These are phyloP conservation scores for Epistrophe grossulariae DNA, from an alignment of 2,888 invertebrate genomes.

Conservation along the genomic window DNA sequence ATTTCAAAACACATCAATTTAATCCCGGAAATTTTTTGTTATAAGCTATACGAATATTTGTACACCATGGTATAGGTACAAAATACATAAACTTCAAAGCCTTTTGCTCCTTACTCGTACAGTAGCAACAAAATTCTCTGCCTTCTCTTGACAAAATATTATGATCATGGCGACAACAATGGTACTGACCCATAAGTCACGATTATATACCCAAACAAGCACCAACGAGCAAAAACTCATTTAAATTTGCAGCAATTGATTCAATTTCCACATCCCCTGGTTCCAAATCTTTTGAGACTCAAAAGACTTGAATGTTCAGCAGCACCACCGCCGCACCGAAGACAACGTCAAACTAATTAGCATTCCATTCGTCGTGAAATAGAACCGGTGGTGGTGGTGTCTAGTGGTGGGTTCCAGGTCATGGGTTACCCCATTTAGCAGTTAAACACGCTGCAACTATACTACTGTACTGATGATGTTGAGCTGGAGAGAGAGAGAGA, in stretches of 20 bases:
- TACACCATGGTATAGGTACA: background rate
- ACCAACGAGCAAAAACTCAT: slow-evolving; percentile 60
- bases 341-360: slow-evolving; percentile 74
- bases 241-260: slow-evolving; percentile 71
- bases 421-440: slow-evolving; percentile 74
- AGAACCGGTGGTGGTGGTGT: slow-evolving; percentile 4
- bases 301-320: slow-evolving; percentile 46
- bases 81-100: slow-evolving; percentile 25
- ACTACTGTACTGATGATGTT: slow-evolving; percentile 27
- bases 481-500: slow-evolving; percentile 31
- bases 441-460: slow-evolving; percentile 61
- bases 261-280: slow-evolving; percentile 3
- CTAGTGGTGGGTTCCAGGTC: slow-evolving; percentile 64
- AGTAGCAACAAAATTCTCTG: slow-evolving; percentile 16
- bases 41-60: background rate
- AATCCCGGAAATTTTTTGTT: slow-evolving; percentile 3
- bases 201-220: slow-evolving; percentile 66
- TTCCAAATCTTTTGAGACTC: slow-evolving; percentile 39
- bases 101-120: slow-evolving; percentile 13
- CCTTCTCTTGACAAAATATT: slow-evolving; percentile 60
- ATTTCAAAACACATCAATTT: slow-evolving; percentile 28
- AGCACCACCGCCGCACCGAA: background rate
- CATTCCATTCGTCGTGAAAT: slow-evolving; percentile 71
- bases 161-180: slow-evolving; percentile 69
- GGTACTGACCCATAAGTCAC: slow-evolving; percentile 74